Evolutionary conservation across 1,140 invertebrate genomes (phyloP), one percentile per base, ranked within the genome.

Genomic region (Heliconius eleuchia): DNA sequence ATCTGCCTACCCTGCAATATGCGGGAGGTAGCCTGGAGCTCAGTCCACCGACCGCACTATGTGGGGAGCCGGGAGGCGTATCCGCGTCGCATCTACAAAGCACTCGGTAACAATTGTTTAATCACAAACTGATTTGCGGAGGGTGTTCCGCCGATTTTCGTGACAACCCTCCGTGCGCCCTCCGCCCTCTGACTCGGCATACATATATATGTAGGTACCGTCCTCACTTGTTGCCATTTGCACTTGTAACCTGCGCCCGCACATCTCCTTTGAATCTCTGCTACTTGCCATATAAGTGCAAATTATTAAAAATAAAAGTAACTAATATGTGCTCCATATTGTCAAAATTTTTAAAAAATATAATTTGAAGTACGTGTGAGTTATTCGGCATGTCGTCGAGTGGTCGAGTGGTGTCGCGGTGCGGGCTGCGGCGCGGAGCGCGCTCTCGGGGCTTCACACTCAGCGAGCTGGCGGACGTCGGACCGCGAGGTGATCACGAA

Each of bases 61-160:
- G 57, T 9, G 77, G 79, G 75, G 70, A 27, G 70, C 30, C 34
- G 70, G 70, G 73, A 73, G 80, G 77, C 66, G 42, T 57, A 71
- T 30, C 78, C 78, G 60, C 50, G 30, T 30, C 50, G 57, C 55
- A 78, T 73, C 37, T 18, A 23, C 39, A 37, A 71, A 55, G 55
- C 42, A 71, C 16, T 78, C 76, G 81, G 74, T 84, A 84, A 86
- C 84, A 85, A 88, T 84, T 80, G 80, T 83, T 83, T 85, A 86
- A 84, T 88, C 73, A 77, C 66, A 60, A 55, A 72, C 50, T 55
- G 80, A 85, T 85, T 85, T 77, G 82, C 84, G 82, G 82, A 89
- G 88, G 88, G 88, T 82, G 86, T 86, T 83, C 74, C 83, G 81
- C 76, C 81, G 80, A 83, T 83, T 86, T 81, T 74, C 55, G 66